Percentiles rank a stretch among this genome's conserved stretches.
phyloP scores from a whole-genome alignment of 2,113 vertebrate genomes.

The Phrynocephalus versicolor region DNA sequence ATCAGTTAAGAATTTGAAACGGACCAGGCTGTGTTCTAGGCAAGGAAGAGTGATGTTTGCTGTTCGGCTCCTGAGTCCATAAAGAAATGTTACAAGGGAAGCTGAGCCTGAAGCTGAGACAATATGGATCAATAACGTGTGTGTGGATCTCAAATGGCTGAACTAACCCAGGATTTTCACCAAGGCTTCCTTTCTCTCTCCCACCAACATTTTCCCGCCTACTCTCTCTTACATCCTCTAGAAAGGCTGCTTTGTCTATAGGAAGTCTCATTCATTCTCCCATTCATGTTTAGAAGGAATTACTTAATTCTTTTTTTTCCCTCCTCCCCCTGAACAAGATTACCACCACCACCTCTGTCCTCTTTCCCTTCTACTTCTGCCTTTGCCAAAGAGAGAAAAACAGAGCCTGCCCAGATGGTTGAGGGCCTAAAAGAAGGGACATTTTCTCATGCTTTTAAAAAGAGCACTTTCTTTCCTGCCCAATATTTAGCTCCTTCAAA shows the following conservation, averaged over 20 bases:
- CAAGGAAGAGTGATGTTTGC: constrained; percentile 25
- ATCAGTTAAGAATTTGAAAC: not conserved
- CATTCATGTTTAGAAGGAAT: constrained; percentile 70
- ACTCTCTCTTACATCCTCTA: constrained; percentile 58
- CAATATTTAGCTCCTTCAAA: constrained; percentile 99
- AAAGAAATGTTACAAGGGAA: constrained; percentile 45
- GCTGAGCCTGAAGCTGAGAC: constrained; percentile 48
- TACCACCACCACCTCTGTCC: constrained; percentile 69
- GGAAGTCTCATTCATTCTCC: constrained; percentile 71
- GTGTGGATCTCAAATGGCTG: constrained; percentile 56
- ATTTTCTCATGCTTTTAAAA: constrained; percentile 98
- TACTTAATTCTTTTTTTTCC: constrained; percentile 69
- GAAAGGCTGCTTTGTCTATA: constrained; percentile 57
- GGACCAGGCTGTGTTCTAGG: not conserved
- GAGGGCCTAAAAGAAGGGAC: constrained; percentile 84
- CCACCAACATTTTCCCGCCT: constrained; percentile 31
- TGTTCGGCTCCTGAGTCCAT: fast-evolving
- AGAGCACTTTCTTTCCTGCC: constrained; percentile 93
- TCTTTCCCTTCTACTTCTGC: constrained; percentile 65
- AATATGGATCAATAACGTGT: constrained; percentile 37
- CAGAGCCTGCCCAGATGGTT: constrained; percentile 91
- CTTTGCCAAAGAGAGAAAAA: constrained; percentile 78
- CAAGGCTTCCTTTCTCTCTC: constrained; percentile 2
- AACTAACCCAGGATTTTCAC: constrained; percentile 52
- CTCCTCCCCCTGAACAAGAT: constrained; percentile 57